Base-by-base conservation (phyloP, 2,113 vertebrate genomes). In the Proterorhinus semilunaris region DNA sequence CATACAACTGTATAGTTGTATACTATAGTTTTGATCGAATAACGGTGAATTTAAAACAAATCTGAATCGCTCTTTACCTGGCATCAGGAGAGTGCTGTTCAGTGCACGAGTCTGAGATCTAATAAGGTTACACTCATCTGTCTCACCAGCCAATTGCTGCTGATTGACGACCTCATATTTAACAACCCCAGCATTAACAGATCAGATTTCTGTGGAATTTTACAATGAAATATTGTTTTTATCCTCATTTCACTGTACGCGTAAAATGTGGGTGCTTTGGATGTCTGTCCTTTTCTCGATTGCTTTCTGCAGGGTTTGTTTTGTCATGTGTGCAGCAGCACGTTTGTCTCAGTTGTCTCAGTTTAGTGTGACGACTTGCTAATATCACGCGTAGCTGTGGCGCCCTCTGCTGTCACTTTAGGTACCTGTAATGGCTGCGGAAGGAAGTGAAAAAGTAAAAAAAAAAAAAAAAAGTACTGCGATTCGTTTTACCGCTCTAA, bases 1-100 rank as follows among this genome's bases (percentile, higher is more conserved):
- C 90, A 10, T 87, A 73, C 88, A 44, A 80, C 0, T 90, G 89
- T 91, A 36, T 82, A n/a, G n/a, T n/a, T n/a, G n/a, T n/a, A n/a
- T n/a, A n/a, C 79, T 87, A 50, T 58, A 17, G 44, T 46, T 59
- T 57, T 55, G 36, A 15, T 13, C n/a, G 36, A 61, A 12, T 53
- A 47, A 45, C 50, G 47, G 51, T 62, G 9, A 46, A 46, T 15
- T 62, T 16, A 51, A 13, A 57, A 36, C 27, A 36, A 49, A 61
- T 65, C 45, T 65, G 13, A 68, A n/a, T 65, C 45, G 49, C 55
- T 6, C 43, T 45, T 8, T 36, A 21, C 8, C 0, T 54, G 52
- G 52, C n/a, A 54, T 10, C 12, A 6, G 11, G 10, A 6, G 11
- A 42, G 57, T 8, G 36, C 11, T 15, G 12, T 42, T 61, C 36